A percentile compares a stretch with the other conserved stretches of the same genome.
Conservation (phyloP, 2,797 vertebrate species). For the Malurus splendens region DNA sequence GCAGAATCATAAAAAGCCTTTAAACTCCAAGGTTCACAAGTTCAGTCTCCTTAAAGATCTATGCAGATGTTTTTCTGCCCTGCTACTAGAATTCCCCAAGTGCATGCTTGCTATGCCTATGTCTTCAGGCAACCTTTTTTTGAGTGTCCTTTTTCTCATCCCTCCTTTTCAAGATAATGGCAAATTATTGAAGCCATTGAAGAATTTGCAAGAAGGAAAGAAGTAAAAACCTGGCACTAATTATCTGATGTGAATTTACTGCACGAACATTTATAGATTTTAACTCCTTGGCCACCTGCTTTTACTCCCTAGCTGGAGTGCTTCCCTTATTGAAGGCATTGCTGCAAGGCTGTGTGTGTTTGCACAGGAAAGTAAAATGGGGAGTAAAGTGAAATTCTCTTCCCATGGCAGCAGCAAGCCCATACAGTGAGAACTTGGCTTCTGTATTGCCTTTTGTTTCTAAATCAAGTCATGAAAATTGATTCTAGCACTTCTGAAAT, state of each 20-base stretch:
- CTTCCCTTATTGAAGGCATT: background rate
- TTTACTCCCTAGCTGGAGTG: background rate
- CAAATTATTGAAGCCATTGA: background rate
- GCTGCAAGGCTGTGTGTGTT: background rate
- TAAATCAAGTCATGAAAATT: background rate
- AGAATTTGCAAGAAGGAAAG: background rate
- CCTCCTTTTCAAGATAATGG: background rate
- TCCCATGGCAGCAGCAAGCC: background rate
- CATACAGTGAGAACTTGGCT: background rate
- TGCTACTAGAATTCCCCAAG: background rate
- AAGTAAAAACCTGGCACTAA: background rate
- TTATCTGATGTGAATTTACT: background rate
- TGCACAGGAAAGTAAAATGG: background rate
- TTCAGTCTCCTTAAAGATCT: constrained; percentile 6
- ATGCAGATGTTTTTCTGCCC: background rate
- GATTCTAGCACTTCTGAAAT: background rate
- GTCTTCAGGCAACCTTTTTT: background rate
- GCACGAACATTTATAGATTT: background rate
- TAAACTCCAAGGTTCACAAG: background rate
- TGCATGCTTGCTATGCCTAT: background rate
- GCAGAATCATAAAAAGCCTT: background rate
- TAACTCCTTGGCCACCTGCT: background rate
- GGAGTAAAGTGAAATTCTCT: background rate
- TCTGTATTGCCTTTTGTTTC: background rate
- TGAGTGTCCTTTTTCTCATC: background rate